Percentiles rank a stretch among this genome's conserved stretches.
These are phyloP conservation scores for Alloscopus bannaensis DNA, from an alignment of 2,888 invertebrate species.

Conservation along the genomic window DNA sequence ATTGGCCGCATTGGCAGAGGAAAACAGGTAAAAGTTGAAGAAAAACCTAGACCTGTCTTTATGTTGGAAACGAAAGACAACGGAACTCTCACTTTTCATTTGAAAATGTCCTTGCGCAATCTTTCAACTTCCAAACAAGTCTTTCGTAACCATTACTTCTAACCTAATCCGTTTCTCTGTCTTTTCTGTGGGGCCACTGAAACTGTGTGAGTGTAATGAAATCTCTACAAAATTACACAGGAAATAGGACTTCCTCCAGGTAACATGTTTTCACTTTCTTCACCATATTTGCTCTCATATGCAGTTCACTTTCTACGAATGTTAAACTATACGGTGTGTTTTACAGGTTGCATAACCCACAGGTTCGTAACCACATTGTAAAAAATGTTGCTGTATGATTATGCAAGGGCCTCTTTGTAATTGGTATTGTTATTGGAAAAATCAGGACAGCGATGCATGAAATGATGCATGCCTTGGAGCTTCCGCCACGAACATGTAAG, in stretches of 20 bases:
- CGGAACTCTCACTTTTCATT: no score
- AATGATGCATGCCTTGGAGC: slow-evolving; percentile 67
- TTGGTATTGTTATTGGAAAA: background rate
- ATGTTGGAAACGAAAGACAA: background rate
- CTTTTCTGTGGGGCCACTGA: no score
- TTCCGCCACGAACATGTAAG: slow-evolving; percentile 58
- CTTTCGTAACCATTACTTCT: no score
- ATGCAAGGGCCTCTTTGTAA: background rate
- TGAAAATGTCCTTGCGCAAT: no score
- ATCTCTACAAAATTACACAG: slow-evolving; percentile 43
- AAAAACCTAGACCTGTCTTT: slow-evolving; percentile 6
- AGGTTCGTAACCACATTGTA: slow-evolving; percentile 40
- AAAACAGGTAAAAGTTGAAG: slow-evolving; percentile 61
- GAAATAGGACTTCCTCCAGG: slow-evolving; percentile 66
- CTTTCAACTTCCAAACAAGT: no score
- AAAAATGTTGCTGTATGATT: background rate
- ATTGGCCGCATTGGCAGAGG: slow-evolving; percentile 69
- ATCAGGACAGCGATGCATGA: slow-evolving; percentile 67
- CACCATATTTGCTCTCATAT: no score
- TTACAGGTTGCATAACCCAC: slow-evolving; percentile 67
- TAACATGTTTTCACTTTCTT: no score
- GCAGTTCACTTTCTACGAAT: no score
- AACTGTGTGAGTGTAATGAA: no score
- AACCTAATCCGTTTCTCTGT: no score
- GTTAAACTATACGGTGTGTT: no score